Evolutionary conservation across 2,888 invertebrate species (phyloP), one percentile per base, ranked within the genome.

Genomic region (Lagria hirta): DNA sequence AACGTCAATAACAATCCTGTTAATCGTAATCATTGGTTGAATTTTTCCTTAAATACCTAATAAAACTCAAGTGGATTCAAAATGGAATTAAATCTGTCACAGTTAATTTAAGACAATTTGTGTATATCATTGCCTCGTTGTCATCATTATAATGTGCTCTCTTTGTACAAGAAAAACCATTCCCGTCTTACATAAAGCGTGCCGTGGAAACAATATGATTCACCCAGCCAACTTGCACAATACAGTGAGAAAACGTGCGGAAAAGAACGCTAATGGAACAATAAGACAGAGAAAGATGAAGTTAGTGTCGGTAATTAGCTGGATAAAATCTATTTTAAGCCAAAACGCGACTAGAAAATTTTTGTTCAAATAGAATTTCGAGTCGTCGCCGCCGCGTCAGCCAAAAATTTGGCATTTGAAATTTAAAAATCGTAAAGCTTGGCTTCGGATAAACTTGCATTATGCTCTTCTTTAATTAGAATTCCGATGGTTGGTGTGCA

Each of bases 401-500:
- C 71, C 71, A 71, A 71, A 71, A 71, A 71, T 71, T 71, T 71
- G 70, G 68, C 71, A 71, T 71, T 71, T 71, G 64, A 58, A 65
- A 63, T 62, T 62, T 61, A 66, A 67, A 69, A 69, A 63, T 37
- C 47, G 15, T 8, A 3, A 46, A 26, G 36, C 42, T 47, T 47
- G 47, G 47, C 47, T 30, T 37, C 43, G 43, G 18, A 43, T 43
- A 43, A 46, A 46, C 46, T 24, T 28, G 37, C 42, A 58, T 58
- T 57, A 51, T 50, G 52, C 48, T 54, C 58, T n/a, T n/a, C n/a
- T 55, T 52, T 52, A 58, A 57, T 58, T 58, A 58, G 58, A 58
- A 44, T 58, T 55, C 48, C 49, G 54, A 55, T 44, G 48, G 35
- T 17, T 33, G 38, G 32, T 18, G 27, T 14, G 37, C n/a, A 14